These are phyloP conservation scores for Polymixis lichenea DNA, from an alignment of 2,888 invertebrate species.

Conservation along the genomic window DNA sequence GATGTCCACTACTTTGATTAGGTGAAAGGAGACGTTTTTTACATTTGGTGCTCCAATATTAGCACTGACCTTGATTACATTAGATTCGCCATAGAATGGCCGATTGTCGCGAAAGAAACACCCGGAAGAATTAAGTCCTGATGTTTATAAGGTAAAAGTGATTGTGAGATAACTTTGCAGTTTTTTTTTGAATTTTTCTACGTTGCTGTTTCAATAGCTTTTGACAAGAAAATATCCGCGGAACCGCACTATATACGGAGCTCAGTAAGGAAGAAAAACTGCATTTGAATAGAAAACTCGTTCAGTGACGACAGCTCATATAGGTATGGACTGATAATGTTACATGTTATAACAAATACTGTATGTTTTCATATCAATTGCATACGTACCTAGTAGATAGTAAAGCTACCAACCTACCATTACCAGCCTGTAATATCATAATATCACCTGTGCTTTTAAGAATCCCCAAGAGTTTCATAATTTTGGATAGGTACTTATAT, in stretches of 20 bases:
- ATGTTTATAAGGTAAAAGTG: constrained; percentile 37
- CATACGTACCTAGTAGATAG: not conserved
- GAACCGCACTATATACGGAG: not conserved
- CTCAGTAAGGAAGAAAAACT: constrained; percentile 16
- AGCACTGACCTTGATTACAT: constrained; percentile 78
- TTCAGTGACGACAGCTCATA: not conserved
- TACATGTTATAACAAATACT: constrained; percentile 18
- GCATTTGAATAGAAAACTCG: constrained; percentile 24
- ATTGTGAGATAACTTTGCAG: constrained; percentile 38
- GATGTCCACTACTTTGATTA: constrained; percentile 65
- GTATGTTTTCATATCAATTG: constrained; percentile 22
- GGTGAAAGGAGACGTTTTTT: constrained; percentile 77
- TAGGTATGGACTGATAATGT: constrained; percentile 3
- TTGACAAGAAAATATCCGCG: not conserved
- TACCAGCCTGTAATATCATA: not conserved
- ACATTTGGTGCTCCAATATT: constrained; percentile 74
- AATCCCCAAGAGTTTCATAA: not conserved
- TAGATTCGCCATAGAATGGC: constrained; percentile 55
- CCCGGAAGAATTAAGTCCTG: constrained; percentile 9
- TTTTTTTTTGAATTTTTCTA: not conserved
- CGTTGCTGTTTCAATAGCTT: not conserved
- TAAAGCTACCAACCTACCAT: not conserved
- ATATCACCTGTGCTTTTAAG: not conserved
- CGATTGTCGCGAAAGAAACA: constrained; percentile 23
- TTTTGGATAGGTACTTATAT: not conserved